Conservation (phyloP, 2,888 invertebrate species). For the Tipula lateralis region DNA sequence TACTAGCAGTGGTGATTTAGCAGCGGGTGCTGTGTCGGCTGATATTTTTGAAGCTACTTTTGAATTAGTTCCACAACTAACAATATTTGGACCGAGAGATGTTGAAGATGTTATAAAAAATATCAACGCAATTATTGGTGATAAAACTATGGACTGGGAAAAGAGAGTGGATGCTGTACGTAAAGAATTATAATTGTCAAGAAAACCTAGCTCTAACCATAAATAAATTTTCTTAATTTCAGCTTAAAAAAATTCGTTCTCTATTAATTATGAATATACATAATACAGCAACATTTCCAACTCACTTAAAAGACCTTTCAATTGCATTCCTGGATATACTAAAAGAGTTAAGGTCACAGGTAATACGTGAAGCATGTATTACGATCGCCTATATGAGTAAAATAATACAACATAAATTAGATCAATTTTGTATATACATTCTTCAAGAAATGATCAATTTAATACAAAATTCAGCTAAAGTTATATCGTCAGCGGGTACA, state of each 20-base stretch:
- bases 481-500: constrained; percentile 83
- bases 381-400: constrained; percentile 90
- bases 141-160: constrained; percentile 88
- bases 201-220: neutral
- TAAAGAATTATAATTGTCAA: constrained; percentile 43
- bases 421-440: constrained; percentile 78
- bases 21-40: constrained; percentile 82
- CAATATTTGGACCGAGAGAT: constrained; percentile 77
- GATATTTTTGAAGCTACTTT: constrained; percentile 83
- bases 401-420: constrained; percentile 73
- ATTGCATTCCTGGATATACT: constrained; percentile 75
- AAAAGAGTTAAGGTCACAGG: constrained; percentile 83
- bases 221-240: constrained; percentile 40
- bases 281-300: constrained; percentile 61
- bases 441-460: constrained; percentile 79
- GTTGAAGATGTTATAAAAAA: constrained; percentile 74
- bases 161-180: constrained; percentile 83
- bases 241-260: constrained; percentile 83
- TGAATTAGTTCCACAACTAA: constrained; percentile 74
- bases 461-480: constrained; percentile 94
- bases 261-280: constrained; percentile 76
- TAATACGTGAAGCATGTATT: constrained; percentile 93
- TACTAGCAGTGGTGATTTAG: constrained; percentile 43
- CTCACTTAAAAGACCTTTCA: constrained; percentile 72
- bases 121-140: constrained; percentile 69